A percentile compares a stretch with the other conserved stretches of the same genome.
Conservation (phyloP, 2,888 invertebrate genomes). For the Calameuta idolon region DNA sequence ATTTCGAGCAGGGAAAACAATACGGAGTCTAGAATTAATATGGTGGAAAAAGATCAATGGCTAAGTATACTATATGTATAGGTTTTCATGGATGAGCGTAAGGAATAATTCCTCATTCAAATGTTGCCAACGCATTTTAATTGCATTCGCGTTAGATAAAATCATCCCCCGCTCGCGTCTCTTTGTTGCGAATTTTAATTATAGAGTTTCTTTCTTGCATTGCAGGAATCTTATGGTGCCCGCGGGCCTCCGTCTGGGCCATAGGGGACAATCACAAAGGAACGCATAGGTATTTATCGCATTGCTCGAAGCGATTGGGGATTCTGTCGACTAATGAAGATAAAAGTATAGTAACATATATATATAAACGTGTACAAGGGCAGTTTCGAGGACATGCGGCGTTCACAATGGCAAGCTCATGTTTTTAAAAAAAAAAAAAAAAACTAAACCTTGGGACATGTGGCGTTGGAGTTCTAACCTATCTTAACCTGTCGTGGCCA, state of each 20-base stretch:
- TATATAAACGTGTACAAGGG: too few species aligned
- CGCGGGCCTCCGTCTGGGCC: conserved; percentile 31
- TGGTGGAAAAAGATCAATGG: conserved; percentile 20
- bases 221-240: conserved; percentile 41
- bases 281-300: conserved; percentile 39
- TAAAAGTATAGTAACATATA: conserved; percentile 14
- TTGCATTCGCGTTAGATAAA: conserved; percentile 42
- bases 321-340: conserved; percentile 21
- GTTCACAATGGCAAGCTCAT: too few species aligned
- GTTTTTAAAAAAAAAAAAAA: too few species aligned
- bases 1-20: too few species aligned
- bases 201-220: conserved; percentile 45
- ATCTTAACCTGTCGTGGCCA: too few species aligned
- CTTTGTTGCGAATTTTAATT: conserved; percentile 54
- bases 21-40: background rate
- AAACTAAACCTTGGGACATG: too few species aligned
- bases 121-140: conserved; percentile 40
- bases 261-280: conserved; percentile 43
- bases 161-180: conserved; percentile 37
- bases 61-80: too few species aligned
- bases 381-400: too few species aligned
- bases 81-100: background rate
- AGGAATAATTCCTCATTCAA: background rate
- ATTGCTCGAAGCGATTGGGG: conserved; percentile 19
- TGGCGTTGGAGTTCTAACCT: too few species aligned